These are phyloP conservation scores for Varanus salvator DNA, from an alignment of 2,113 vertebrate species.

Conservation along the genomic window DNA sequence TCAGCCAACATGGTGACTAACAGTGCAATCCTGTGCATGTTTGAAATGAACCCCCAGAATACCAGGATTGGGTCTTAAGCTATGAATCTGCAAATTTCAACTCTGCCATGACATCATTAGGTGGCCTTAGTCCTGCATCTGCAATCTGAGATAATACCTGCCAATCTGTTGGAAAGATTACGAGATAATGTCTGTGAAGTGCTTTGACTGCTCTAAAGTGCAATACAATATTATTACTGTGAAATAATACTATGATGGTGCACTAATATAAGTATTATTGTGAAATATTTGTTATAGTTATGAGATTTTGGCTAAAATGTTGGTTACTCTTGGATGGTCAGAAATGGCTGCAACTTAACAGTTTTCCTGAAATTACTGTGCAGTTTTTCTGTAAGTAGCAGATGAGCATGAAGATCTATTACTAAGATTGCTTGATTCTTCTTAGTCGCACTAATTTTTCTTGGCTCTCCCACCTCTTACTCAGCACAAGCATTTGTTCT, in stretches of 20 bases:
- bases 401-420: slow-evolving; percentile 22
- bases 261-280: neutral
- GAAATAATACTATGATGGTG: neutral
- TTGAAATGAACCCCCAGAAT: too few species aligned
- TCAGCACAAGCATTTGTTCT: neutral
- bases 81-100: neutral
- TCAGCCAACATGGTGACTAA: neutral
- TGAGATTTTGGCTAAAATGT: neutral
- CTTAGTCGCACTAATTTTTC: neutral
- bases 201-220: neutral
- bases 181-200: neutral
- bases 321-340: neutral
- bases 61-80: neutral
- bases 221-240: neutral
- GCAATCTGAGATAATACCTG: neutral
- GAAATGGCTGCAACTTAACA: neutral
- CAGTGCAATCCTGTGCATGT: too few species aligned
- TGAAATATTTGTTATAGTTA: neutral
- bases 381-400: slow-evolving; percentile 21
- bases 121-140: neutral
- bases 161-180: too few species aligned
- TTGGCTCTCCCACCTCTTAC: slow-evolving; percentile 10
- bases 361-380: slow-evolving; percentile 38
- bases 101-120: neutral
- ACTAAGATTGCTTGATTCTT: neutral